These are phyloP conservation scores for Thymallus thymallus DNA, from an alignment of 2,113 vertebrate genomes.

Conservation along the genomic window DNA sequence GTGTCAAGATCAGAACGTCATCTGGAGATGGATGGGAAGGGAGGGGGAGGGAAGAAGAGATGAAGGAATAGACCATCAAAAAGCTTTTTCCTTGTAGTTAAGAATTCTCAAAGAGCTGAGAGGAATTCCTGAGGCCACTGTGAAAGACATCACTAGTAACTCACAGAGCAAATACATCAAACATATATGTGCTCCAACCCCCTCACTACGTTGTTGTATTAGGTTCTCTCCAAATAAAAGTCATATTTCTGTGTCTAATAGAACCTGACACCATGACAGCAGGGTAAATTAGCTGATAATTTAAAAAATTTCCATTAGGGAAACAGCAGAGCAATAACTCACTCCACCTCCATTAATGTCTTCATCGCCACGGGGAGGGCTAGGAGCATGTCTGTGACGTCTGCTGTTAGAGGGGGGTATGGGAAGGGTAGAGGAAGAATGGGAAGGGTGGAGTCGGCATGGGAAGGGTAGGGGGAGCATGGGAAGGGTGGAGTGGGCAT, in stretches of 20 bases:
- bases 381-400: too few relatives aligned
- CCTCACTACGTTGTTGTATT: not conserved
- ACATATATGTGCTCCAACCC: too few relatives aligned
- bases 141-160: too few relatives aligned
- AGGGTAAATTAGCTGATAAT: slow-evolving; percentile 87
- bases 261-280: slow-evolving; percentile 76
- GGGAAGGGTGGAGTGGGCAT: slow-evolving; percentile 12
- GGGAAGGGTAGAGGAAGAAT: slow-evolving; percentile 35
- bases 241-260: slow-evolving; percentile 73
- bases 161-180: too few relatives aligned
- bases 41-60: too few relatives aligned
- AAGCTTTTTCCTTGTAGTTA: too few relatives aligned
- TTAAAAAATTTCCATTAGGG: slow-evolving; percentile 83
- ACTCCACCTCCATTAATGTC: slow-evolving; percentile 85
- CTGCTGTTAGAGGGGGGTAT: slow-evolving; percentile 43
- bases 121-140: too few relatives aligned
- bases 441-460: slow-evolving; percentile 9
- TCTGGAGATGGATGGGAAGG: too few relatives aligned
- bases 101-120: too few relatives aligned
- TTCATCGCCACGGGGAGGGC: slow-evolving; percentile 79
- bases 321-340: slow-evolving; percentile 81
- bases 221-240: slow-evolving; percentile 61
- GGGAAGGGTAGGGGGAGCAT: slow-evolving; percentile 33
- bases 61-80: too few relatives aligned
- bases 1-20: too few relatives aligned